A percentile compares a stretch with the other conserved stretches of the same genome.
Conservation (phyloP, 2,888 invertebrate genomes). For the Terebella lapidaria region DNA sequence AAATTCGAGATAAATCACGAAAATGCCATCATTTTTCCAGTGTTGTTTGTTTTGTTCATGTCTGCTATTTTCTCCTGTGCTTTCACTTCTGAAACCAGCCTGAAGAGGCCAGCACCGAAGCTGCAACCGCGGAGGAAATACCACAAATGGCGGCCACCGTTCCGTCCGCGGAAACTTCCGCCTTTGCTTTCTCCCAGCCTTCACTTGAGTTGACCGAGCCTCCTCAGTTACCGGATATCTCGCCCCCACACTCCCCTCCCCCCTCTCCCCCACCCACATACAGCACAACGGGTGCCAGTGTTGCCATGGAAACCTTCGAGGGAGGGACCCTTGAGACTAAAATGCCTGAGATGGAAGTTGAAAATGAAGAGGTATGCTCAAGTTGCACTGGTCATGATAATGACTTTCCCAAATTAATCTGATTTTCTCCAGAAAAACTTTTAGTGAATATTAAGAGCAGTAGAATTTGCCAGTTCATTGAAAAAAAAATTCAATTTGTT, state of each 20-base stretch:
- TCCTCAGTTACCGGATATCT: constrained; percentile 3
- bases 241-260: constrained; percentile 18
- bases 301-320: neutral
- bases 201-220: neutral
- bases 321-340: neutral
- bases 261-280: constrained; percentile 18
- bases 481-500: no score
- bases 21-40: no score
- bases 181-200: neutral
- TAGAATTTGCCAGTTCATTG: no score
- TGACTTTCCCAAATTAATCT: neutral
- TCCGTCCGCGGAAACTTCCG: neutral
- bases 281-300: no score
- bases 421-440: no score
- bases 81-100: neutral
- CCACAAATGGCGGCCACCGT: neutral
- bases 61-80: no score
- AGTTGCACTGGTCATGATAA: neutral
- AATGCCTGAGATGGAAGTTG: neutral
- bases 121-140: neutral
- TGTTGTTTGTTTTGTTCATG: no score
- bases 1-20: no score
- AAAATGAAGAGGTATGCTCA: neutral
- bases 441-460: no score
- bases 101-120: neutral